phyloP scores from a whole-genome alignment of 2,113 vertebrate genomes.

The Puffinus mauretanicus region DNA sequence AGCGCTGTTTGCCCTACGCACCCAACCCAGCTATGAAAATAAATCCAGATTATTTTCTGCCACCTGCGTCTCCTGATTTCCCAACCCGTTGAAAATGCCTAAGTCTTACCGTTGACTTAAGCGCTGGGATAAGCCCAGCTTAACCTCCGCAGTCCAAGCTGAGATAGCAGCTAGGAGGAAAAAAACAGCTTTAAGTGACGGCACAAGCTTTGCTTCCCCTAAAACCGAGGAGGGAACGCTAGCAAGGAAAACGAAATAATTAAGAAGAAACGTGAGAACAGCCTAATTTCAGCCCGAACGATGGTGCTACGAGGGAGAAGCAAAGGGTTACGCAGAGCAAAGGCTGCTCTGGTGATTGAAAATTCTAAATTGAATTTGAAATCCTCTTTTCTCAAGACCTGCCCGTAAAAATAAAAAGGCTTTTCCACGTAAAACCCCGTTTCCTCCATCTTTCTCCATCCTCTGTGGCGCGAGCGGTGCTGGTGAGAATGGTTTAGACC shows the following conservation, averaged over 20 bases:
- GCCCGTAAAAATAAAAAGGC: neutral
- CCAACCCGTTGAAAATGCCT: fast-evolving
- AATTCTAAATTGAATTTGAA: neutral
- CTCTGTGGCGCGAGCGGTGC: neutral
- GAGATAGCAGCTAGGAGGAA: neutral
- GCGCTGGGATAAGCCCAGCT: neutral
- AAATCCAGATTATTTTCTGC: too few species aligned
- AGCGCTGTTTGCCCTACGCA: neutral
- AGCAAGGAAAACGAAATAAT: neutral
- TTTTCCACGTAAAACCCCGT: neutral
- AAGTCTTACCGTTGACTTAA: too few species aligned
- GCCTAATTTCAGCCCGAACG: neutral
- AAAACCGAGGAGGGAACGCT: neutral
- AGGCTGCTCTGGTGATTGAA: neutral
- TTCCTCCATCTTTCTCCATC: neutral
- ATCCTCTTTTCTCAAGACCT: neutral
- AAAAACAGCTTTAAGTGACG: neutral
- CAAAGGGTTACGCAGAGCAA: neutral
- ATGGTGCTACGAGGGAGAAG: neutral
- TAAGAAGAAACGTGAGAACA: neutral
- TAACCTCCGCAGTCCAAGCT: neutral
- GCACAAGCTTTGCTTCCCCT: neutral
- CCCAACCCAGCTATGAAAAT: neutral
- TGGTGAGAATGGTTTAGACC: fast-evolving
- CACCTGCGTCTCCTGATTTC: fast-evolving